Percentiles rank a stretch among this genome's conserved stretches.
phyloP scores from a whole-genome alignment of 2,888 invertebrate genomes.

The Harpalus rufipes region DNA sequence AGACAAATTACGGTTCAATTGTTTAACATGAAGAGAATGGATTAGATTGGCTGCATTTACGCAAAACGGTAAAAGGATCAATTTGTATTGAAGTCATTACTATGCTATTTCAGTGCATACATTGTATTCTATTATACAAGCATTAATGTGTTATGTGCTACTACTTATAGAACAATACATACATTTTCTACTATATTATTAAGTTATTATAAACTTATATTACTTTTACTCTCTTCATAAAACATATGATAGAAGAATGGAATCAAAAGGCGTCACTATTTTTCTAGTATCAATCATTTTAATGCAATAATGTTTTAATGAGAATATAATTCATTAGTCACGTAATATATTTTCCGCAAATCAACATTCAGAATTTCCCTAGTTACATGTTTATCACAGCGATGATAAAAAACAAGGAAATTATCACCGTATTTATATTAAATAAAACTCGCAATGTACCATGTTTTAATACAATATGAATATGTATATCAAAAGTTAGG shows the following conservation, averaged over 20 bases:
- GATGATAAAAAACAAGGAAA: too few relatives aligned
- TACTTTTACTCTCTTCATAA: not conserved
- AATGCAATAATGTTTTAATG: too few relatives aligned
- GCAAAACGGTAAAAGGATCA: constrained; percentile 17
- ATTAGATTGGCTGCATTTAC: constrained; percentile 31
- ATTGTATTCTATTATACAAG: not conserved
- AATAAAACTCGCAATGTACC: too few relatives aligned
- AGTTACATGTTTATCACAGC: too few relatives aligned
- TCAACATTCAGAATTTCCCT: too few relatives aligned
- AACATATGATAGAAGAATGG: not conserved
- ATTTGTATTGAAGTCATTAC: not conserved
- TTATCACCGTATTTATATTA: too few relatives aligned
- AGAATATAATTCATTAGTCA: too few relatives aligned
- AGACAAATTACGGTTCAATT: constrained; percentile 21
- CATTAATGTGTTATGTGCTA: not conserved
- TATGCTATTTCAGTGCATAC: not conserved
- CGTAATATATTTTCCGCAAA: too few relatives aligned
- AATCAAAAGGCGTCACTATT: not conserved
- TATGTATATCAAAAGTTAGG: too few relatives aligned
- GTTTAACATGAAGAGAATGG: constrained; percentile 26
- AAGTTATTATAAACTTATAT: not conserved
- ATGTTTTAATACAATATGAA: too few relatives aligned
- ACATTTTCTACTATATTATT: not conserved
- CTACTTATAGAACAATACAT: not conserved
- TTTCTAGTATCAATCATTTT: not conserved